phyloP scores from a whole-genome alignment of 1,140 invertebrate species.

The Platorchestia sp. region DNA sequence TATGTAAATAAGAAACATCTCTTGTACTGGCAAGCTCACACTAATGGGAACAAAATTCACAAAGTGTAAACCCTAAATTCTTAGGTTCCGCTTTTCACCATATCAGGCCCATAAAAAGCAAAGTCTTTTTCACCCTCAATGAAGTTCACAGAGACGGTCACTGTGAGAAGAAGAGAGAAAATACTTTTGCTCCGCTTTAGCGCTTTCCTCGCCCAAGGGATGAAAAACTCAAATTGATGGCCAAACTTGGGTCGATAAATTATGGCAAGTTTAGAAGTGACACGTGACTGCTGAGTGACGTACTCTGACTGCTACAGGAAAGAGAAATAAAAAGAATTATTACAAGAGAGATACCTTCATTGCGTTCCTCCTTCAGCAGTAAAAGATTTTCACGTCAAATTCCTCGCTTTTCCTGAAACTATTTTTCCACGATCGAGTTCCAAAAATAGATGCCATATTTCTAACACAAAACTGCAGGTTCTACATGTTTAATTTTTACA shows the following conservation, averaged over 20 bases:
- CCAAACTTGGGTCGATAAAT: slow-evolving; percentile 41
- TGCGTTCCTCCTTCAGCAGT: too few species aligned
- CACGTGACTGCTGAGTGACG: slow-evolving; percentile 36
- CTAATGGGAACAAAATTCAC: too few species aligned
- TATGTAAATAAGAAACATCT: too few species aligned
- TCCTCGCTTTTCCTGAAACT: too few species aligned
- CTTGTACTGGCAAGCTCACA: too few species aligned
- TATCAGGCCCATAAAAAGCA: neutral
- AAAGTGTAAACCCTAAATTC: too few species aligned
- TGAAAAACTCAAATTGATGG: slow-evolving; percentile 15
- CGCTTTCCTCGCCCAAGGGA: neutral
- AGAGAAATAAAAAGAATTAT: neutral
- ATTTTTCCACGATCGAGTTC: too few species aligned
- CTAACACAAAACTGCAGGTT: too few species aligned
- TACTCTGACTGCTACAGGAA: neutral
- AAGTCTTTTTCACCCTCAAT: neutral
- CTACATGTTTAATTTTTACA: too few species aligned
- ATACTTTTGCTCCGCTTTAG: neutral
- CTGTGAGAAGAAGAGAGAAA: neutral
- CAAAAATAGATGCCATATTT: too few species aligned
- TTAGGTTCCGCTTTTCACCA: neutral
- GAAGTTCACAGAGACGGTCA: neutral
- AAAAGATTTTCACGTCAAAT: too few species aligned
- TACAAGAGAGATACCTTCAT: neutral
- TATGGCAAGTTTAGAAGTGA: slow-evolving; percentile 33